Percentiles rank a stretch among this genome's conserved stretches.
Evolutionary conservation across 2,888 invertebrate genomes (phyloP).

Genomic region (Eupeodes luniger): DNA sequence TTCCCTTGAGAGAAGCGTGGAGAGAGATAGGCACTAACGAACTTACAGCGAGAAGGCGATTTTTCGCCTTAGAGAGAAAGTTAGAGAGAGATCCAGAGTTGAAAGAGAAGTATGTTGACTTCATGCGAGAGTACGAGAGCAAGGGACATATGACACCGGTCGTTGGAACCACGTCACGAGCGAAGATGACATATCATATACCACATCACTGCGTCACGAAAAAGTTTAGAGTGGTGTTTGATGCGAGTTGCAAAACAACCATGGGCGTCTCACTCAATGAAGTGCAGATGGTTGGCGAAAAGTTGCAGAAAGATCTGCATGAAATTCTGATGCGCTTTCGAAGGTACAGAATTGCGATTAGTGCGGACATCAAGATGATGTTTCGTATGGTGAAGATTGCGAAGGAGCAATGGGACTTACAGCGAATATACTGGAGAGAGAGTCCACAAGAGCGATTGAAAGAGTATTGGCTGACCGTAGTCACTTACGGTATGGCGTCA

Average conservation of each 20-base stretch:
- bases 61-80: conserved; percentile 21
- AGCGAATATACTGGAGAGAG: conserved; percentile 10
- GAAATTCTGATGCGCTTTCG: background rate
- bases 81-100: background rate
- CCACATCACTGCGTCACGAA: conserved; percentile 48
- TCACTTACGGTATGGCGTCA: conserved; percentile 3
- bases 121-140: conserved; percentile 9
- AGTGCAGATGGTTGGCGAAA: background rate
- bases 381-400: background rate
- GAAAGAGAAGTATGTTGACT: conserved; percentile 23
- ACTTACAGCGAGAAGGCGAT: background rate
- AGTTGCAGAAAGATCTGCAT: background rate
- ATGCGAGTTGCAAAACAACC: conserved; percentile 21
- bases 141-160: conserved; percentile 31
- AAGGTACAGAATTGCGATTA: background rate
- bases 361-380: conserved; percentile 9
- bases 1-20: background rate
- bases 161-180: background rate
- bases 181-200: conserved; percentile 26
- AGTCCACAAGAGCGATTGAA: background rate
- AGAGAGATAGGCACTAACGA: background rate
- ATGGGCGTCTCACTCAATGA: conserved; percentile 37
- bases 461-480: conserved; percentile 7
- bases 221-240: conserved; percentile 45
- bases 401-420: background rate